phyloP scores from a whole-genome alignment of 1,140 invertebrate genomes.

The Globodera rostochiensis region DNA sequence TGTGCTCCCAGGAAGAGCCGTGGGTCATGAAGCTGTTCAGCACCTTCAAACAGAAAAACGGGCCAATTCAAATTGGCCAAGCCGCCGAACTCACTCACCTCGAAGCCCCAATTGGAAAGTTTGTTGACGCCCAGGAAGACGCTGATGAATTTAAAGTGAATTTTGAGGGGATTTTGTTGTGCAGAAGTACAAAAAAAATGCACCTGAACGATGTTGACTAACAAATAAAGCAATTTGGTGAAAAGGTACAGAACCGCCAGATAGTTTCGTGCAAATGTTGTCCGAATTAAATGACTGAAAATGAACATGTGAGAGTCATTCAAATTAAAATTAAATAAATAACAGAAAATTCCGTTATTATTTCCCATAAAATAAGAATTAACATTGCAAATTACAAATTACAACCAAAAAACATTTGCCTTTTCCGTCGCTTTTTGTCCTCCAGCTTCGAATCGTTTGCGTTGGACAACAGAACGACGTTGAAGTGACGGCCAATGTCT shows the following conservation, averaged over 20 bases:
- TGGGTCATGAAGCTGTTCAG: conserved; percentile 13
- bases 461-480: no score
- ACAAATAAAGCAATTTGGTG: neutral
- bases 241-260: neutral
- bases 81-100: neutral
- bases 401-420: no score
- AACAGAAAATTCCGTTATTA: no score
- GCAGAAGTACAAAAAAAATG: neutral
- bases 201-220: neutral
- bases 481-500: no score
- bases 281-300: neutral
- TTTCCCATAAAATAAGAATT: no score
- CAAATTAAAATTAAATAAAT: no score
- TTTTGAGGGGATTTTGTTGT: neutral
- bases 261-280: neutral
- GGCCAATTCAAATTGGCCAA: no score
- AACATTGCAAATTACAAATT: no score
- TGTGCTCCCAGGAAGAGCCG: conserved; percentile 20
- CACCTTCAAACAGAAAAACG: conserved; percentile 9
- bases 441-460: no score
- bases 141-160: conserved; percentile 25
- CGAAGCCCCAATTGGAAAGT: conserved; percentile 10
- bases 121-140: conserved; percentile 13
- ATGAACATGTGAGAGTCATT: neutral
- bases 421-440: no score